Evolutionary conservation across 1,140 invertebrate genomes (phyloP).

Genomic region (Monomorium pharaonis): DNA sequence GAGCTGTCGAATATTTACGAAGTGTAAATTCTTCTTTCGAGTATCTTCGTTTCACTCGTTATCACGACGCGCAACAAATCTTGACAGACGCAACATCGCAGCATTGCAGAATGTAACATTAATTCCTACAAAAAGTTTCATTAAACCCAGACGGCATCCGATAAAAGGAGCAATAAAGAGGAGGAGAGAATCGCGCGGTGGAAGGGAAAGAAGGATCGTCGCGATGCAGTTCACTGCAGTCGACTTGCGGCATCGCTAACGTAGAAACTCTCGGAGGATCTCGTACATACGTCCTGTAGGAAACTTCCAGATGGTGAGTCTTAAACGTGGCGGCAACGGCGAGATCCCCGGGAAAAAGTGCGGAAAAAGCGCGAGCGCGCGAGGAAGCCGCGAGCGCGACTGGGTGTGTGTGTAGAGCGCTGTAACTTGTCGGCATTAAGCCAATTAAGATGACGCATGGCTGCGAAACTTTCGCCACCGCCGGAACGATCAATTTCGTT

Average conservation of each 20-base stretch:
- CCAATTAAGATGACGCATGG: conserved; percentile 83
- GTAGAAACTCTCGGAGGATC: conserved; percentile 22
- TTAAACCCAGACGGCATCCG: conserved; percentile 13
- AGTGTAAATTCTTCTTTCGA: background rate
- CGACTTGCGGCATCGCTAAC: conserved; percentile 1
- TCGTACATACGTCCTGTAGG: conserved; percentile 31
- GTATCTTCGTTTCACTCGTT: background rate
- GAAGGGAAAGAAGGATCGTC: too few relatives aligned
- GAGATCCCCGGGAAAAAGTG: background rate
- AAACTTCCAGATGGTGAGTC: conserved; percentile 63
- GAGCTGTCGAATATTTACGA: background rate
- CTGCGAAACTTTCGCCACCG: conserved; percentile 75
- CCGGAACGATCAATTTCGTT: conserved; percentile 75
- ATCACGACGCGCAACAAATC: background rate
- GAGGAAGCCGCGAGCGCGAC: background rate
- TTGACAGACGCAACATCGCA: background rate
- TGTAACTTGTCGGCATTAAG: conserved; percentile 82
- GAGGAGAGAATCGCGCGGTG: too few relatives aligned
- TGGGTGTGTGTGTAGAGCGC: conserved; percentile 44
- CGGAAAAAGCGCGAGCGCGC: background rate
- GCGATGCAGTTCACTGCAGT: conserved; percentile 18
- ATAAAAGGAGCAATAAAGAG: background rate
- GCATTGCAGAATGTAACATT: conserved; percentile 21
- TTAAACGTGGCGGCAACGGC: background rate
- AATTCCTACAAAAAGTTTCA: conserved; percentile 46